Conservation (phyloP, 2,113 vertebrate genomes). For the Festucalex cinctus region DNA sequence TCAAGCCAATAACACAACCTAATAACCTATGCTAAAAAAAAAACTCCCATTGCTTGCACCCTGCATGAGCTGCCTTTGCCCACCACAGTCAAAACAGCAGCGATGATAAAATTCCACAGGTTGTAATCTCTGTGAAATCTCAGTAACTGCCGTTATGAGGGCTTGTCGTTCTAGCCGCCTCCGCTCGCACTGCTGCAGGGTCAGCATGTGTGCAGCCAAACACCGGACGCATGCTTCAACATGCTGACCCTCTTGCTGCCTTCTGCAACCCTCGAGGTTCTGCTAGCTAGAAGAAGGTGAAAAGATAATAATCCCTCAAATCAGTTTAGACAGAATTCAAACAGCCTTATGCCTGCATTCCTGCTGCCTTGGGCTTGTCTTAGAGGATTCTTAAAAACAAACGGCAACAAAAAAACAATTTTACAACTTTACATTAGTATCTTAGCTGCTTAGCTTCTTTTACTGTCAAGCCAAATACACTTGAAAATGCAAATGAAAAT, state of each 20-base stretch:
- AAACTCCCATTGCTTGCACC: not conserved
- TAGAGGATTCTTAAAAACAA: not conserved
- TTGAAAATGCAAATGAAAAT: too few relatives aligned
- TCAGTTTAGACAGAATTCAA: not conserved
- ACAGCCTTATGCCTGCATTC: not conserved
- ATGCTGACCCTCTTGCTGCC: constrained; percentile 5
- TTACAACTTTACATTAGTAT: not conserved
- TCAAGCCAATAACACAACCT: not conserved
- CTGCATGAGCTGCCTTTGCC: not conserved
- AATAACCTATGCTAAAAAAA: not conserved
- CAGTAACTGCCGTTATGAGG: constrained; percentile 27
- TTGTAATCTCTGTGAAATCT: constrained; percentile 25
- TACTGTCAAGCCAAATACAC: too few relatives aligned
- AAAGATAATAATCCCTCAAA: not conserved
- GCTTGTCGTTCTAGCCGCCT: constrained; percentile 15
- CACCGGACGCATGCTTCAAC: constrained; percentile 28
- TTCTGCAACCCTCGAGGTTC: not conserved
- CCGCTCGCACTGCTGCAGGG: constrained; percentile 37
- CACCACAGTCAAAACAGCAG: constrained; percentile 25
- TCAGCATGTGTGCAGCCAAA: constrained; percentile 12
- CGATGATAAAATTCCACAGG: constrained; percentile 39
- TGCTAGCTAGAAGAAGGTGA: constrained; percentile 1
- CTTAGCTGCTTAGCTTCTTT: too few relatives aligned
- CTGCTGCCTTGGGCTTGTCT: constrained; percentile 15
- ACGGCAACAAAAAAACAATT: not conserved